A percentile compares a stretch with the other conserved stretches of the same genome.
Evolutionary conservation across 2,797 vertebrate genomes (phyloP).

Genomic region (Arnoldichthys spilopterus): DNA sequence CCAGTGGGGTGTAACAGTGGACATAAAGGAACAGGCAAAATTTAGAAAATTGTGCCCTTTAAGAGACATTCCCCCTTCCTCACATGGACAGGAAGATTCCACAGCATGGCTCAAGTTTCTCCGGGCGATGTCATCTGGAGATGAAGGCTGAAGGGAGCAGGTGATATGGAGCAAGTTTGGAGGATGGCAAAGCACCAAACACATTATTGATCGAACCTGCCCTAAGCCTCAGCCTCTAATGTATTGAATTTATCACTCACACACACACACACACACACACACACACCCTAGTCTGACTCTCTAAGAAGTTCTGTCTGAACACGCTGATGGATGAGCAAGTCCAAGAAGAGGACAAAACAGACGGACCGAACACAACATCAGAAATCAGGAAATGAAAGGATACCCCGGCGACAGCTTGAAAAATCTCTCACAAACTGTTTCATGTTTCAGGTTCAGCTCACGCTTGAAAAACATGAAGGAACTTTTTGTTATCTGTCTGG

Average conservation of each 20-base stretch:
- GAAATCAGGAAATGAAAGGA: slow-evolving; percentile 25
- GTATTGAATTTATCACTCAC: slow-evolving; percentile 73
- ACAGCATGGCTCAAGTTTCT: background rate
- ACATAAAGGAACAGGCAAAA: too few relatives aligned
- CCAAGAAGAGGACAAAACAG: background rate
- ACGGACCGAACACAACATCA: slow-evolving; percentile 10
- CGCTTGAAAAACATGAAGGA: background rate
- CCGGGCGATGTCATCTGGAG: background rate
- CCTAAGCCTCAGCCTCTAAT: slow-evolving; percentile 48
- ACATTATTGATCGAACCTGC: slow-evolving; percentile 40
- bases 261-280: slow-evolving; percentile 22
- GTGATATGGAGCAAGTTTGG: slow-evolving; percentile 10
- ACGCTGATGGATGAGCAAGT: slow-evolving; percentile 15
- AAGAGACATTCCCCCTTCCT: background rate
- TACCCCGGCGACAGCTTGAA: slow-evolving; percentile 1
- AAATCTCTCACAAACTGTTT: slow-evolving; percentile 11
- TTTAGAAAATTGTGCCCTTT: background rate
- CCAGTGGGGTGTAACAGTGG: too few relatives aligned
- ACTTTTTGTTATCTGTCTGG: background rate
- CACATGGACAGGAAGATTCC: background rate
- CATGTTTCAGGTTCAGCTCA: background rate
- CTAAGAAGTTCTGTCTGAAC: slow-evolving; percentile 14
- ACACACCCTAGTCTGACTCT: slow-evolving; percentile 1
- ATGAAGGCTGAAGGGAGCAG: slow-evolving; percentile 6
- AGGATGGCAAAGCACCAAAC: slow-evolving; percentile 30